Evolutionary conservation across 2,888 invertebrate genomes (phyloP), one percentile per base, ranked within the genome.

Genomic region (Trisateles emortualis): DNA sequence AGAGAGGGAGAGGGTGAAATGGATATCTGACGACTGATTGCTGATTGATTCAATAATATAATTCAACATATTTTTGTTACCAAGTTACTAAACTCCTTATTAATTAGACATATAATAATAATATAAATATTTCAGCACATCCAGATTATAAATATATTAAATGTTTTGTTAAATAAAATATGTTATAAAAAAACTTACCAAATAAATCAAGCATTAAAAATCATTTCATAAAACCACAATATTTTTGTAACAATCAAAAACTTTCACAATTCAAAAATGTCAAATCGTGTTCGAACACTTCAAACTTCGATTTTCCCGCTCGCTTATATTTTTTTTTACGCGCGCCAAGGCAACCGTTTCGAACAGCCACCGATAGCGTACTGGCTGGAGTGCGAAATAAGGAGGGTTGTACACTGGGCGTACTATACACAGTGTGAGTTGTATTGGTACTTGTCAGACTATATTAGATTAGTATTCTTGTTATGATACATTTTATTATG

Each of bases 331-430:
- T 32, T 39, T 54, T 52, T 32, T 11, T 13, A 19, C 24, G 39
- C 43, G 39, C 50, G 41, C 39, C 30, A 41, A 52, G 19, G 32
- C 52, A 49, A 42, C 68, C 56, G 57, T 16, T 49, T 16, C 33
- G 41, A 32, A 49, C 64, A 53, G 57, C 64, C 58, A 22, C 41
- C 52, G 46, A 52, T 45, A 51, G 24, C 64, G 33, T 10, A 67
- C 67, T 67, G 68, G 13, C 51, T 11, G 30, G 16, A 51, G 6
- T 17, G 0, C 0, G 40, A 19, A 30, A 32, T 45, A 41, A 50
- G 57, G 63, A 13, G 1, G 13, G 10, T 30, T 38, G 10, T 11
- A 26, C 17, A 46, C 36, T 29, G 11, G 9, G 14, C 19, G 11
- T 2, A 14, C 1, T 11, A 14, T 4, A 8, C 4, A 2, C 14